A percentile compares a stretch with the other conserved stretches of the same genome.
Evolutionary conservation across 92 coral and sea anemone species (phyloP).

Genomic region (Paragorgia papillata): DNA sequence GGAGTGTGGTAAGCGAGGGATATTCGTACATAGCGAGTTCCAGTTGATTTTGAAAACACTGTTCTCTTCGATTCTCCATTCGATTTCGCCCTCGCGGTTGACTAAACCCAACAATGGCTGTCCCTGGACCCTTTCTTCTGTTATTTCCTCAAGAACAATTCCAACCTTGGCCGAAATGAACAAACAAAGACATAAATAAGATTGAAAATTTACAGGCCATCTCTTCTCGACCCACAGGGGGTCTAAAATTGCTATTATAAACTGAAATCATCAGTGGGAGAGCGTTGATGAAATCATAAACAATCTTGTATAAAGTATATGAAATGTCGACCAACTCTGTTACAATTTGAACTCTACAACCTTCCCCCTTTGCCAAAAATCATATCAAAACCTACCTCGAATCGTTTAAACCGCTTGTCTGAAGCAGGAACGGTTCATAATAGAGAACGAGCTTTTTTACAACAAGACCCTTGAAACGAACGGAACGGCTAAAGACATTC

Average conservation of each 20-base stretch:
- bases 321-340: background rate
- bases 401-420: background rate
- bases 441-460: background rate
- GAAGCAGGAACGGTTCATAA: background rate
- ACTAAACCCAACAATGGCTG: background rate
- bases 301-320: background rate
- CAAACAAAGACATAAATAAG: conserved; percentile 20
- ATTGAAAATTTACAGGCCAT: background rate
- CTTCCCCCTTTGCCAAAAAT: background rate
- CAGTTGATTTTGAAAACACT: conserved; percentile 33
- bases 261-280: conserved; percentile 22
- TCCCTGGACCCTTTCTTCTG: background rate
- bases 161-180: background rate
- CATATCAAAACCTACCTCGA: background rate
- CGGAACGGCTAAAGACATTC: background rate
- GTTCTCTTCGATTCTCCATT: conserved; percentile 24
- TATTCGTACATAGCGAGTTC: conserved; percentile 34
- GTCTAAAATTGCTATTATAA: conserved; percentile 38
- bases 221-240: conserved; percentile 43
- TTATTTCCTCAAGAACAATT: conserved; percentile 11
- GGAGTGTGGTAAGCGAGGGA: conserved; percentile 1
- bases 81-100: background rate
- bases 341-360: background rate
- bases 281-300: background rate
- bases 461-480: background rate